A percentile compares a stretch with the other conserved stretches of the same genome.
Evolutionary conservation across 1,140 invertebrate species (phyloP).

Genomic region (Heliothis virescens): DNA sequence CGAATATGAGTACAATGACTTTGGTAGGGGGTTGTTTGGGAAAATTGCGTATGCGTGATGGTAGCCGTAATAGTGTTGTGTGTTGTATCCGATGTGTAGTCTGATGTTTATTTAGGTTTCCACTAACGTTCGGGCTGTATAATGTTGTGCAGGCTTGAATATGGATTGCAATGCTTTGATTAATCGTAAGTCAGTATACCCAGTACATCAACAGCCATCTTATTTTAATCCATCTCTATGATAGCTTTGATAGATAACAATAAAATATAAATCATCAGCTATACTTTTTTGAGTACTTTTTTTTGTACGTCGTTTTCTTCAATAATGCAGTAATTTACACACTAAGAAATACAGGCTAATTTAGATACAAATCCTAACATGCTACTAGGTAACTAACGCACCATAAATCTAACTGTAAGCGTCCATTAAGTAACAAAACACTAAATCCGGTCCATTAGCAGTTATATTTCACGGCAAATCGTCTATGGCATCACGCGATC

Average conservation of each 20-base stretch:
- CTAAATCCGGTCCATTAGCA: constrained; percentile 34
- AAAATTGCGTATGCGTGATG: background rate
- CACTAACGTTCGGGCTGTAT: background rate
- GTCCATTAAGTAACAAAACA: constrained; percentile 33
- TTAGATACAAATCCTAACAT: background rate
- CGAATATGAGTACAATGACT: background rate
- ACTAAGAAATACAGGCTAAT: background rate
- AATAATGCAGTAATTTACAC: background rate
- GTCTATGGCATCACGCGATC: constrained; percentile 43
- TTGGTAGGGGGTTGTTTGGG: background rate
- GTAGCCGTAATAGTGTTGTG: background rate
- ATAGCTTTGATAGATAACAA: too few species aligned
- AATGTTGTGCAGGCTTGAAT: background rate
- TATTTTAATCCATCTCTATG: too few species aligned
- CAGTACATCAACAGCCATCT: too few species aligned
- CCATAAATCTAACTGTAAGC: constrained; percentile 19
- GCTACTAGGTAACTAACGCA: background rate
- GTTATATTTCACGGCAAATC: constrained; percentile 52
- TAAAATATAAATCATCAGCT: too few species aligned
- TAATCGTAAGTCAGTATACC: too few species aligned
- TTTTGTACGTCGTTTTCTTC: too few species aligned
- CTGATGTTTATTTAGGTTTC: background rate
- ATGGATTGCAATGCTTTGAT: too few species aligned
- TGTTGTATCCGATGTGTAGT: background rate
- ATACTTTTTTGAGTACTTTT: too few species aligned